Conservation (phyloP, 2,797 vertebrate species). For the Carapus acus region DNA sequence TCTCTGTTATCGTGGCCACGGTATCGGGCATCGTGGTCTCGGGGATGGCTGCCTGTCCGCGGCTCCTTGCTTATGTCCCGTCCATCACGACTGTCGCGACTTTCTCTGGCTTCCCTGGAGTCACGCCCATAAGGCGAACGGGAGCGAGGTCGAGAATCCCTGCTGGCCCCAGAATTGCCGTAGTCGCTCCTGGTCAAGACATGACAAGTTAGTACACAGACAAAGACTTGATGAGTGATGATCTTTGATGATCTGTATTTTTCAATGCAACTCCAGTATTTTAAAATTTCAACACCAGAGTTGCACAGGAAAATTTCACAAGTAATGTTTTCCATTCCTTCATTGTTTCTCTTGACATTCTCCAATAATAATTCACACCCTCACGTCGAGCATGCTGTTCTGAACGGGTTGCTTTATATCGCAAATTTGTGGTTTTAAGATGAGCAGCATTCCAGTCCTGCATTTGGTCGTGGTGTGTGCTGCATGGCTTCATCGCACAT, state of each 20-base stretch:
- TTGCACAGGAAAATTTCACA: too few species aligned
- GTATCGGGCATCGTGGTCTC: constrained; percentile 60
- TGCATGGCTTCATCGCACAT: too few species aligned
- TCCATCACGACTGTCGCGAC: constrained; percentile 72
- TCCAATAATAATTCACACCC: neutral
- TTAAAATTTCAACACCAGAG: too few species aligned
- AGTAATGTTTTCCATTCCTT: too few species aligned
- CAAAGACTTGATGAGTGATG: neutral
- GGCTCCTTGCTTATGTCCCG: constrained; percentile 56
- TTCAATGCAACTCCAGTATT: too few species aligned
- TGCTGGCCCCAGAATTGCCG: constrained; percentile 62
- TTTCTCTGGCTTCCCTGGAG: constrained; percentile 53
- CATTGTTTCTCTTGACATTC: constrained; percentile 6
- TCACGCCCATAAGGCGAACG: constrained; percentile 71
- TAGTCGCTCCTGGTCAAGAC: constrained; percentile 58
- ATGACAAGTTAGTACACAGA: constrained; percentile 21
- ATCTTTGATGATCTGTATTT: too few species aligned
- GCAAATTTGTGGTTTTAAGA: neutral
- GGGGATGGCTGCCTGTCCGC: constrained; percentile 51
- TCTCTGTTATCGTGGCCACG: constrained; percentile 58
- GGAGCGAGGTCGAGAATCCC: constrained; percentile 65
- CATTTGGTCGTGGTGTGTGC: neutral
- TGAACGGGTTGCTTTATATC: constrained; percentile 4
- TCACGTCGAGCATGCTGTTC: neutral
- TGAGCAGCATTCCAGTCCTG: neutral